Base-by-base conservation (phyloP, 2,797 vertebrate species). In the Sciurus vulgaris region DNA sequence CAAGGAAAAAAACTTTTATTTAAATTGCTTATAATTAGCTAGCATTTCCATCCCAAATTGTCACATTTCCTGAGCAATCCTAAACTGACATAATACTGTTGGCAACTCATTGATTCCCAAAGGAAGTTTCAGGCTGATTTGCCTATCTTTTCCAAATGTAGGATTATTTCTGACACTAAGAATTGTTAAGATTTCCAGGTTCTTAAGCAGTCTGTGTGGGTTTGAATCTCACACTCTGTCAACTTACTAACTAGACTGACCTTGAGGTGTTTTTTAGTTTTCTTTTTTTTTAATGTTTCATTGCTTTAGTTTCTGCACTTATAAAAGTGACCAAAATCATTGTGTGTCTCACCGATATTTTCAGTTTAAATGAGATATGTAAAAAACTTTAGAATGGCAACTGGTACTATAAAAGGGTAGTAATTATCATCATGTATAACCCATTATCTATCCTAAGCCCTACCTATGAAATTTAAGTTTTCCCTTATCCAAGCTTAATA, bases 371-470 rank as follows among this genome's bases (percentile, higher is more conserved):
- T 35, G 51, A 56, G 49, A 65, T 41, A 7, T 9, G 18, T 35
- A 69, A 76, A 88, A 59, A 54, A 47, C 28, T 0, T n/a, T n/a
- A 49, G 33, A 49, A 30, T 15, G 73, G 44, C 24, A 54, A 54
- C 20, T 41, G 61, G 38, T 8, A 18, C n/a, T 77, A 67, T 17
- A 22, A 28, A 79, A 89, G 24, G 30, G 30, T 15, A 17, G 3
- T 44, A 28, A 18, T 41, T 28, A 47, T 47, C 51, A 56, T 10
- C 14, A 12, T 0, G 1, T 2, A 33, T 20, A 26, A 14, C 9
- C 30, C 17, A 1, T 44, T 8, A 26, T 12, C 38, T 30, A 15
- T 1, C 35, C n/a, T 17, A 4, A 4, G 1, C 5, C 14, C 2
- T 6, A 8, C 3, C 2, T 0, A 20, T 3, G 14, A 78, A 47